phyloP scores from a whole-genome alignment of 2,113 vertebrate species.

The Peucedramus taeniatus region DNA sequence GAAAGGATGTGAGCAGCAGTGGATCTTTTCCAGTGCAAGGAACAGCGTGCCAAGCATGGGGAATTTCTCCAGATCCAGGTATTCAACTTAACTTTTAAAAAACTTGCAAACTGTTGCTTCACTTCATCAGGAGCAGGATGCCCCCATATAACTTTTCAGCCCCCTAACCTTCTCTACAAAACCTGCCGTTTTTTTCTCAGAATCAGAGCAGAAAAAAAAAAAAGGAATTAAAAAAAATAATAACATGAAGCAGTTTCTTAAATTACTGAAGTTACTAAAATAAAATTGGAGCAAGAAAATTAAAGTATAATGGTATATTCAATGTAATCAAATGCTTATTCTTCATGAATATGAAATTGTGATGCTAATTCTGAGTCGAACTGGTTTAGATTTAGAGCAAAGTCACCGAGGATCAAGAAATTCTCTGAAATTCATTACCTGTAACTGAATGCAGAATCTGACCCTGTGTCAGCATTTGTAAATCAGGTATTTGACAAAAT shows the following conservation, averaged over 20 bases:
- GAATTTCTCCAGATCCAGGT: not conserved
- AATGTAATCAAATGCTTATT: not conserved
- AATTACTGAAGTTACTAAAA: not conserved
- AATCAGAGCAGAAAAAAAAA: not conserved
- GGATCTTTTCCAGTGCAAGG: not conserved
- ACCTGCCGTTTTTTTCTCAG: not conserved
- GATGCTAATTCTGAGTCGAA: not conserved
- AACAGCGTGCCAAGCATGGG: not conserved
- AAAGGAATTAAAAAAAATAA: not conserved
- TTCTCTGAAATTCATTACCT: slow-evolving; percentile 18
- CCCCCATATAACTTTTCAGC: not conserved
- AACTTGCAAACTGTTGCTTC: not conserved
- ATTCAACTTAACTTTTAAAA: not conserved
- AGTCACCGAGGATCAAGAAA: not conserved
- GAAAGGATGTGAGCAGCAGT: not conserved
- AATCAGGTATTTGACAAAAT: slow-evolving; percentile 15
- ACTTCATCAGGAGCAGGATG: not conserved
- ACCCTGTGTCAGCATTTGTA: slow-evolving; percentile 1
- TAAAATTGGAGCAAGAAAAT: not conserved
- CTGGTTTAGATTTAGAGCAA: not conserved
- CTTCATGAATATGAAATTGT: slow-evolving; percentile 5
- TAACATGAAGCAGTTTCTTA: not conserved
- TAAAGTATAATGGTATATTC: not conserved
- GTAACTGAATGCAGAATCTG: slow-evolving; percentile 8
- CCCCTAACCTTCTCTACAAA: not conserved